These are phyloP conservation scores for Anadara kagoshimensis DNA, from an alignment of 1,140 invertebrate genomes.

Conservation along the genomic window DNA sequence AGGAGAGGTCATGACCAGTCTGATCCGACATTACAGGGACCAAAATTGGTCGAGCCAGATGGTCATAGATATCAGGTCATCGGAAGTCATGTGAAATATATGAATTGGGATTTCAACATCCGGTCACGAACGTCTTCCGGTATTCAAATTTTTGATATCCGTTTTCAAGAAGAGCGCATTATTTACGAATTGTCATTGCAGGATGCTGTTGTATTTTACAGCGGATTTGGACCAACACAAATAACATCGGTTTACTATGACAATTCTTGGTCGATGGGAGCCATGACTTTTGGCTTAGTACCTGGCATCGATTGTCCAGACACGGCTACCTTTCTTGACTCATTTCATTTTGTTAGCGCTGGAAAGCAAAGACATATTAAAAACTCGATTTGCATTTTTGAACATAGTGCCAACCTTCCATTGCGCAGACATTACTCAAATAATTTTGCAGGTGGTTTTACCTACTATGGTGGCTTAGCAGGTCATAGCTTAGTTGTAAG, in stretches of 20 bases:
- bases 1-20: constrained; percentile 44
- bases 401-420: constrained; percentile 59
- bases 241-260: constrained; percentile 56
- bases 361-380: constrained; percentile 42
- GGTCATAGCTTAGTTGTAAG: constrained; percentile 62
- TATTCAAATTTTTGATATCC: constrained; percentile 63
- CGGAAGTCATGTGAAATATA: constrained; percentile 61
- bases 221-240: constrained; percentile 59
- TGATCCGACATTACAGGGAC: constrained; percentile 51
- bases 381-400: constrained; percentile 69
- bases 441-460: constrained; percentile 33
- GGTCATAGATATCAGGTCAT: constrained; percentile 58
- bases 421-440: constrained; percentile 61
- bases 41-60: constrained; percentile 60
- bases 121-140: constrained; percentile 56
- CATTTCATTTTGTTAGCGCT: constrained; percentile 54
- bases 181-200: constrained; percentile 69
- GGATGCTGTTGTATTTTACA: constrained; percentile 65
- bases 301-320: constrained; percentile 65
- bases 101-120: constrained; percentile 67
- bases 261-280: constrained; percentile 60
- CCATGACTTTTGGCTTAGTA: constrained; percentile 58
- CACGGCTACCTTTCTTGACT: constrained; percentile 58
- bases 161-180: constrained; percentile 64
- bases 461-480: constrained; percentile 57